These are phyloP conservation scores for Nemurella pictetii DNA, from an alignment of 2,888 invertebrate genomes.

Conservation along the genomic window DNA sequence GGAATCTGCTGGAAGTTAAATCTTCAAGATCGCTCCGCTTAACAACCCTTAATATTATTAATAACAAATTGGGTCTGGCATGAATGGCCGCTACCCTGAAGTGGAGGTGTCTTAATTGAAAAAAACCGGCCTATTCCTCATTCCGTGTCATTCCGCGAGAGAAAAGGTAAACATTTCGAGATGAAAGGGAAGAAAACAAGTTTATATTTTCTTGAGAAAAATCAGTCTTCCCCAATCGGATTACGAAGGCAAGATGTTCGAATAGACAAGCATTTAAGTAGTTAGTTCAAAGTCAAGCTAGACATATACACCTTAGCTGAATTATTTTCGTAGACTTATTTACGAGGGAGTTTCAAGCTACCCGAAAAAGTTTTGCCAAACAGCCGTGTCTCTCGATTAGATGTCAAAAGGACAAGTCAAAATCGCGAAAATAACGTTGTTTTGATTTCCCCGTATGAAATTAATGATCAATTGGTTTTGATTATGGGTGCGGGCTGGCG, in stretches of 20 bases:
- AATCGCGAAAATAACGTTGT: background rate
- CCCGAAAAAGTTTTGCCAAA: background rate
- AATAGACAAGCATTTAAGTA: background rate
- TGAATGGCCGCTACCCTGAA: background rate
- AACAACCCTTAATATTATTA: background rate
- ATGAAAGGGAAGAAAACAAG: background rate
- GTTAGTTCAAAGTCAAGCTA: too few relatives aligned
- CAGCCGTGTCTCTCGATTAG: background rate
- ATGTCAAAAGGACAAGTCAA: background rate
- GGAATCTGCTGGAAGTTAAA: background rate
- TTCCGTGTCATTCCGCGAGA: background rate
- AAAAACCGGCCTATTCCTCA: background rate
- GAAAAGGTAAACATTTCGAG: background rate
- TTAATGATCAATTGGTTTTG: constrained; percentile 22
- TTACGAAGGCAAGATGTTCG: background rate
- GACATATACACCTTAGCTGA: too few relatives aligned
- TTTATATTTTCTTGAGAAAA: background rate
- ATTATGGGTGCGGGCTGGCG: background rate
- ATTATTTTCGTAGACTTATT: background rate
- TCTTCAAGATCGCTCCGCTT: background rate
- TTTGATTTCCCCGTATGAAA: background rate
- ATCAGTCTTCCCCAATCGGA: background rate
- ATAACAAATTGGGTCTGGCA: background rate
- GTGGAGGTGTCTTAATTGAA: background rate
- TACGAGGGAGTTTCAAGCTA: too few relatives aligned